Conservation (phyloP, 2,113 vertebrate genomes). For the Saccopteryx leptura region DNA sequence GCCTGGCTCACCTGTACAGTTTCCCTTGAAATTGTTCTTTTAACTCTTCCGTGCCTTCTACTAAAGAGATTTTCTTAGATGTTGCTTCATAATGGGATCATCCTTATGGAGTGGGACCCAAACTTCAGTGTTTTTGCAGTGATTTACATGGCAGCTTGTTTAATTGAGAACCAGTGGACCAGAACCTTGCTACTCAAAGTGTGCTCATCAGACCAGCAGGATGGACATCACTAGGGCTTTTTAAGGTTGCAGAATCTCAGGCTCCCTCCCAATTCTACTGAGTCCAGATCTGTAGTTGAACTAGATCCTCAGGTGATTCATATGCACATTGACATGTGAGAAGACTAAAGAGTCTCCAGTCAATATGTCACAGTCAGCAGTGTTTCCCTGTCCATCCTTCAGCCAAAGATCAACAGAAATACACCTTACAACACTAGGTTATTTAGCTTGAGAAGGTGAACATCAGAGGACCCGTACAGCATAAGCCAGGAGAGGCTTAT, state of each 20-base stretch:
- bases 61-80: not conserved
- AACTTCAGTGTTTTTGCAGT: not conserved
- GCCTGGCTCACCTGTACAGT: not conserved
- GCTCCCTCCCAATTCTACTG: rapidly evolving
- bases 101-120: not conserved
- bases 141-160: not conserved
- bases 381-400: not conserved
- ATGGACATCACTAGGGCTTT: rapidly evolving
- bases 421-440: not conserved
- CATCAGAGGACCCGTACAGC: not conserved
- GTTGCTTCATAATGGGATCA: not conserved
- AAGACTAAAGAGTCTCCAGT: not conserved
- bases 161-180: not conserved
- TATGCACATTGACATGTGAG: not conserved
- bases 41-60: not conserved
- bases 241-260: not conserved
- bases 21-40: not conserved
- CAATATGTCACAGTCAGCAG: not conserved
- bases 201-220: not conserved
- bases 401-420: not conserved
- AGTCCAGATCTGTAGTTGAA: not conserved
- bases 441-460: not conserved
- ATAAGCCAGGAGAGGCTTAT: not conserved
- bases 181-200: not conserved
- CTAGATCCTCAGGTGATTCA: not conserved